Conservation (phyloP, 2,888 invertebrate genomes). For the Zygogramma bicolorata region DNA sequence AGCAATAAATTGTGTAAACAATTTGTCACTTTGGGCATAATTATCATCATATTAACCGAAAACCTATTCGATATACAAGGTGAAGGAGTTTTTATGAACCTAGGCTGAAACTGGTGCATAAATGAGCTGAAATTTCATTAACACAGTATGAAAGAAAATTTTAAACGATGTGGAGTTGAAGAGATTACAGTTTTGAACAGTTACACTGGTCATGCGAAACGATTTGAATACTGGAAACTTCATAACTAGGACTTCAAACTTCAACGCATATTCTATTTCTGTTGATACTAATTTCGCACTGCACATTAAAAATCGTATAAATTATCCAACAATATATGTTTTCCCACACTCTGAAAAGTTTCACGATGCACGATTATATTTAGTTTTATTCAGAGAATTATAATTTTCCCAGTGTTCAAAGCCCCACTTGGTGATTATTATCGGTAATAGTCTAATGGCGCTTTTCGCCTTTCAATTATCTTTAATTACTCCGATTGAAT, state of each 20-base stretch:
- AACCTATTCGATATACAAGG: constrained; percentile 22
- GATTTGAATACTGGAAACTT: not conserved
- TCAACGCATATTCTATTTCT: not conserved
- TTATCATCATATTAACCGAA: constrained; percentile 17
- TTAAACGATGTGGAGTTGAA: no score
- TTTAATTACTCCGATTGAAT: no score
- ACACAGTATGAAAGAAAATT: not conserved
- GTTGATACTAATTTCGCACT: constrained; percentile 2
- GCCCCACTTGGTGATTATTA: no score
- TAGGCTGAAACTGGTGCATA: no score
- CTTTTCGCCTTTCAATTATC: no score
- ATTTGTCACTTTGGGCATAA: constrained; percentile 32
- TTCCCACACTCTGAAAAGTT: not conserved
- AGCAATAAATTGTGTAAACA: constrained; percentile 34
- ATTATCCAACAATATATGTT: not conserved
- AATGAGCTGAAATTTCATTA: no score
- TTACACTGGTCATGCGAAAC: not conserved
- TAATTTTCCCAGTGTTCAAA: not conserved
- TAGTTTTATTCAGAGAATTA: not conserved
- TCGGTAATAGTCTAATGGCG: no score
- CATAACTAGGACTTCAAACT: not conserved
- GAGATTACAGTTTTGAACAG: no score
- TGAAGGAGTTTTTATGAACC: not conserved
- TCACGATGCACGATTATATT: not conserved
- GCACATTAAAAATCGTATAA: constrained; percentile 4